phyloP scores from a whole-genome alignment of 1,140 invertebrate species.

The Lethocerus indicus region DNA sequence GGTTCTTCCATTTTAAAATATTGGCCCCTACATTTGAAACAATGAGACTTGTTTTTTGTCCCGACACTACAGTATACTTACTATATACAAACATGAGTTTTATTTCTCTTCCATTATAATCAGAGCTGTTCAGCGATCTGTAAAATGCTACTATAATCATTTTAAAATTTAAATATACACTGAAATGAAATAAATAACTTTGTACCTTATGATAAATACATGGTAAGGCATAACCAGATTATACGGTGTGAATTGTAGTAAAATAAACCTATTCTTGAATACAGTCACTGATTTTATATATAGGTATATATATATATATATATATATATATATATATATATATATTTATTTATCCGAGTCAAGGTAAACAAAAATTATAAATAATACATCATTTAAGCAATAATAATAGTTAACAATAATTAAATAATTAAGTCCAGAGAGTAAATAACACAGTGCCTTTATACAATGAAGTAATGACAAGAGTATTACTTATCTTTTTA shows the following conservation, averaged over 20 bases:
- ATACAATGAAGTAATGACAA: too few species aligned
- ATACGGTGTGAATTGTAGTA: too few species aligned
- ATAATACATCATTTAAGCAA: too few species aligned
- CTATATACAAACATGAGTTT: constrained; percentile 3
- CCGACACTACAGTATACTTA: constrained; percentile 2
- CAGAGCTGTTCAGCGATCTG: too few species aligned
- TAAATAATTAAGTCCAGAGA: too few species aligned
- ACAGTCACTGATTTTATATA: too few species aligned
- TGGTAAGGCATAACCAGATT: neutral
- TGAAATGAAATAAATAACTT: constrained; percentile 1
- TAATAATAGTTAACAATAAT: too few species aligned
- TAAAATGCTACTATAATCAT: neutral
- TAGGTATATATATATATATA: too few species aligned
- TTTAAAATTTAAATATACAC: constrained; percentile 3
- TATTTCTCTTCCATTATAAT: too few species aligned
- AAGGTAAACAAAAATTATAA: neutral
- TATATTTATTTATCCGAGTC: neutral
- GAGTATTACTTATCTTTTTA: too few species aligned
- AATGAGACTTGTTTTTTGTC: constrained; percentile 11
- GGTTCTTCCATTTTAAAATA: constrained; percentile 1
- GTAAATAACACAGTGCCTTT: too few species aligned
- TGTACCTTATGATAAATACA: neutral
- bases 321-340: neutral
- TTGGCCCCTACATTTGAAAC: constrained; percentile 12
- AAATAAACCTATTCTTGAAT: too few species aligned